Base-by-base conservation (phyloP, 2,888 invertebrate species). In the Rhagophthalmus giganteus region DNA sequence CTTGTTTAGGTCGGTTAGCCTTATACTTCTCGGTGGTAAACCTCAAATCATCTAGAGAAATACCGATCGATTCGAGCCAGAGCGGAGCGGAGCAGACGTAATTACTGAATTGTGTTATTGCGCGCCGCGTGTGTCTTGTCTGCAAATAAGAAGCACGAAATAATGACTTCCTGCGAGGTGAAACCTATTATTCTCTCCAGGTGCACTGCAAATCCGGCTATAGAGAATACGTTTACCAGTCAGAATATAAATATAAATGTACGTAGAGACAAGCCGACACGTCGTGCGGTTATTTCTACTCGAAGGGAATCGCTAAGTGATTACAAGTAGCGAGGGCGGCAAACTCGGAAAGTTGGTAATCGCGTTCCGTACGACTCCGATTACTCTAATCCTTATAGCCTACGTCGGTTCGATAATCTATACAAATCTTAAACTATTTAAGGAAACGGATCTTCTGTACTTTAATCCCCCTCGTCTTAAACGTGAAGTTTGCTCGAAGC, bases 351-450 rank as follows among this genome's bases (percentile, higher is more conserved):
- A 65, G 60, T 68, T 66, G 59, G 63, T 67, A 65, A 69, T 68
- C 64, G 67, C 65, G 62, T 66, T 68, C 69, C 68, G 67, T 69
- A 67, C 67, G 67, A 66, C 64, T 58, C 41, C 65, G 66, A 69
- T 70, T 69, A 67, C 59, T 53, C 61, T 61, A 65, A 66, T 66
- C 65, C 64, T 54, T 48, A 52, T 44, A 48, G 53, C 48, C 40
- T 54, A 57, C 60, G 61, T 62, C 59, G 62, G 63, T 60, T 65
- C 62, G 53, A 63, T 68, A 68, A 70, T 69, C 70, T 68, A 68
- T 67, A 65, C 64, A 59, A 63, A 66, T 65, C 65, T 68, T 68
- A 66, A 69, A 69, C 69, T 67, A 67, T 69, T 68, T 67, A 67
- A 65, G 34, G 45, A 35, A 51, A 51, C 45, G 45, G 51, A 51